Evolutionary conservation across 2,888 invertebrate species (phyloP), one percentile per base, ranked within the genome.

Genomic region (Agonopterix subpropinquella): DNA sequence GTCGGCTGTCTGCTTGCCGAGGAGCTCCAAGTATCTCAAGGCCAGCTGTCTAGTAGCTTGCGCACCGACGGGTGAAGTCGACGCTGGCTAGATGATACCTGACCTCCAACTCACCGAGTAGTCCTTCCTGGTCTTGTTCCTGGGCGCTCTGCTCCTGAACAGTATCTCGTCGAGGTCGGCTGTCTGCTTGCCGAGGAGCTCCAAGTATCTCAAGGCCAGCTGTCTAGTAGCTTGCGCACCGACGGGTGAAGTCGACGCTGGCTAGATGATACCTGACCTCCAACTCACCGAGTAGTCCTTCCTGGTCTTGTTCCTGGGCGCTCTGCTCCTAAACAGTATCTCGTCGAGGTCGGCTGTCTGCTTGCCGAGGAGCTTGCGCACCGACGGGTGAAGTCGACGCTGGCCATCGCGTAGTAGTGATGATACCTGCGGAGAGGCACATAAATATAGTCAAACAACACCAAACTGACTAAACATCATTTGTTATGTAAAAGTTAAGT

Each of bases 61-160:
- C 93, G 92, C 0, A 95, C 80, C 0, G 96, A 93, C 0, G 95
- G 96, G 80, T 96, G 96, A 44, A 96, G 89, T 4, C 86, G 72
- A 4, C 83, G 77, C 62, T 91, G 91, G 0, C 85, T 77, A 0
- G 73, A 45, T 1, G 80, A 71, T 1, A 80, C 74, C 89, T 89
- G 68, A 13, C n/a, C n/a, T n/a, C n/a, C n/a, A 18, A 61, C 80
- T 75, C 39, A 88, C 86, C 18, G 71, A 74, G 52, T 77, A 89
- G 70, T 81, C 73, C 43, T 63, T 79, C 45, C 89, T 81, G 0
- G 81, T 74, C 15, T 89, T 90, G 39, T 86, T 86, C 47, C 90
- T 77, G 0, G 86, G 83, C 0, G 83, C 85, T 2, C 89, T 65
- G 0, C 63, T 65, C 10, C 79, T 72, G 62, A 89, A 77, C 15